Base-by-base conservation (phyloP, 1,140 invertebrate species). In the Cydia pomonella region DNA sequence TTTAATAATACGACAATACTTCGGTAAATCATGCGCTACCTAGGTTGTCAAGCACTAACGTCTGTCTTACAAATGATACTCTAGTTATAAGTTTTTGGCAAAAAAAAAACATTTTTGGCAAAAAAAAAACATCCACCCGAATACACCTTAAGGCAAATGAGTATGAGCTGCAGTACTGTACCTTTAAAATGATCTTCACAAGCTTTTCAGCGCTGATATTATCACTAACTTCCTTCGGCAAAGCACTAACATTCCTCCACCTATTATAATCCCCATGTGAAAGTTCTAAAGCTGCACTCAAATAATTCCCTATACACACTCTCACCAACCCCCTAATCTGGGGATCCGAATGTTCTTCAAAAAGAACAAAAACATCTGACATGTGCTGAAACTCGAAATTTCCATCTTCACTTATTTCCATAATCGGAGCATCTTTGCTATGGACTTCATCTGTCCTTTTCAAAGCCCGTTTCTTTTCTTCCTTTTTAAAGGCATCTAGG, bases 291-390 rank as follows among this genome's bases (percentile, higher is more conserved):
- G 95, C 93, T 1, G 95, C 89, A 62, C 94, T 93, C 33, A 98
- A 87, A 82, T 97, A 95, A 79, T 94, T 94, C 3, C 96, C 96
- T 73, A 97, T 92, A 72, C 97, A 87, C 18, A 95, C 90, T 63
- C 96, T 94, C 6, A 96, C 93, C 75, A 96, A 94, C 7, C 97
- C 97, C 80, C 97, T 94, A 23, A 98, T 93, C 84, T 98, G 97
- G 0, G 97, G 97, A 93, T 98, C 97, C 50, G 93, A 88, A 88
- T 98, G 97, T 82, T 94, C 87, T 41, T 95, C 94, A 86, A 96
- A 96, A 18, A 96, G 88, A 29, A 96, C 72, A 77, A 93, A 90
- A 38, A 97, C 86, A 87, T 98, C 97, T 21, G 93, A 93, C 66
- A 98, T 94, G 78, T 94, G 91, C 86, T 95, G 95, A 82, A 89